These are phyloP conservation scores for Dromius quadrimaculatus DNA, from an alignment of 2,888 invertebrate species.

Conservation along the genomic window DNA sequence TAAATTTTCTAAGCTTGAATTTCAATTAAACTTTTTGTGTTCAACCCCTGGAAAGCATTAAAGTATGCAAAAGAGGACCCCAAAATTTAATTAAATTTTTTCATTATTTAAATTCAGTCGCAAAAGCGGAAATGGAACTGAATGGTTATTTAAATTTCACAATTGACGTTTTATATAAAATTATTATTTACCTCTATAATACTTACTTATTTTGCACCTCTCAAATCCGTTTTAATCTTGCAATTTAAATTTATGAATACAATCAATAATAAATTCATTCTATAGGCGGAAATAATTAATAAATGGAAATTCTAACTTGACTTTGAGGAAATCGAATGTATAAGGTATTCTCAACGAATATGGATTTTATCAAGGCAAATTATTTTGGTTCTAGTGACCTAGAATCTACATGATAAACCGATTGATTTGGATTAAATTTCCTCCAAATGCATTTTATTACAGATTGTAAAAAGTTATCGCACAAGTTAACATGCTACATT, in stretches of 20 bases:
- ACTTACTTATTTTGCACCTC: too few relatives aligned
- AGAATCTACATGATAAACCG: background rate
- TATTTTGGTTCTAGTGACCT: slow-evolving; percentile 6
- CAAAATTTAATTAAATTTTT: background rate
- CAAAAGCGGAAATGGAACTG: too few relatives aligned
- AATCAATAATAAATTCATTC: too few relatives aligned
- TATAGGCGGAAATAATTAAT: too few relatives aligned
- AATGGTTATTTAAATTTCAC: too few relatives aligned
- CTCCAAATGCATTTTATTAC: background rate
- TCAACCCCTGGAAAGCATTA: background rate
- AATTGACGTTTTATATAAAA: too few relatives aligned
- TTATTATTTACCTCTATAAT: too few relatives aligned
- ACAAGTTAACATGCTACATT: background rate
- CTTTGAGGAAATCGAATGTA: slow-evolving; percentile 1
- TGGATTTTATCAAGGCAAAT: background rate
- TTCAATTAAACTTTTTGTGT: background rate
- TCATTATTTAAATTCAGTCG: too few relatives aligned
- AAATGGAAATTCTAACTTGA: too few relatives aligned
- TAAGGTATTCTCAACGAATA: background rate
- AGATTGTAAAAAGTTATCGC: background rate
- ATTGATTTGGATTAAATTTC: slow-evolving; percentile 11
- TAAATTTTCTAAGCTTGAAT: too few relatives aligned
- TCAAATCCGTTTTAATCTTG: too few relatives aligned
- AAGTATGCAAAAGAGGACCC: background rate
- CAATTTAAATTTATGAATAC: too few relatives aligned